These are phyloP conservation scores for Epinephelus malabaricus DNA, from an alignment of 2,797 vertebrate genomes.

Conservation along the genomic window DNA sequence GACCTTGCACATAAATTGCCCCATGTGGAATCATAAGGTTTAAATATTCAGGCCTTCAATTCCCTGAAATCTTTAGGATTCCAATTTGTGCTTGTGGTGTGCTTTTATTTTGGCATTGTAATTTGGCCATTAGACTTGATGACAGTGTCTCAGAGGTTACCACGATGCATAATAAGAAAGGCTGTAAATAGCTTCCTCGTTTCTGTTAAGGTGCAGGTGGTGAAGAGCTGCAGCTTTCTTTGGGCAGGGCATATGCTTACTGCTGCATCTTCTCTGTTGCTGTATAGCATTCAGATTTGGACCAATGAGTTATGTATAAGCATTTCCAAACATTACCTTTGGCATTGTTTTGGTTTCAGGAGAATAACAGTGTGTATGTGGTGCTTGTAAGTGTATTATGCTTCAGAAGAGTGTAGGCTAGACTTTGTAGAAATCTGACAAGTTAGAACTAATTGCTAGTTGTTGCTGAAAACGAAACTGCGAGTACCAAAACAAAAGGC, in stretches of 20 bases:
- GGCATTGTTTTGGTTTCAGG: not conserved
- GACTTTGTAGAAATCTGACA: conserved; percentile 16
- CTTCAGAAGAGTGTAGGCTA: not conserved
- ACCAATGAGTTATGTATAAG: not conserved
- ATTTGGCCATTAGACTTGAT: conserved; percentile 2
- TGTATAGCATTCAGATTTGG: not conserved
- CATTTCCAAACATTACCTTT: not conserved
- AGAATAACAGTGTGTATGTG: not conserved
- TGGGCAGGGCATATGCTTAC: not conserved
- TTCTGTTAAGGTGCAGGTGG: not conserved
- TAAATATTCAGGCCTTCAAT: conserved; percentile 2
- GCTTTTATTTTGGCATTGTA: conserved; percentile 1
- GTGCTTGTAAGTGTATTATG: not conserved
- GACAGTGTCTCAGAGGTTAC: not conserved
- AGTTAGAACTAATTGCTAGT: conserved; percentile 3
- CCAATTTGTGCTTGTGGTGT: not conserved
- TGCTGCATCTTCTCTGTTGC: not conserved
- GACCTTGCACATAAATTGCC: conserved; percentile 2
- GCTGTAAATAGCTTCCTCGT: not conserved
- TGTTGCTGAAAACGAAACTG: not conserved
- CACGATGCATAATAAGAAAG: not conserved
- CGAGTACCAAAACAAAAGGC: not conserved
- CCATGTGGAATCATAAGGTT: not conserved
- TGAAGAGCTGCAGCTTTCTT: not conserved
- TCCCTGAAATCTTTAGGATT: conserved; percentile 7